Base-by-base conservation (phyloP, 2,888 invertebrate species). In the Deilephila elpenor region DNA sequence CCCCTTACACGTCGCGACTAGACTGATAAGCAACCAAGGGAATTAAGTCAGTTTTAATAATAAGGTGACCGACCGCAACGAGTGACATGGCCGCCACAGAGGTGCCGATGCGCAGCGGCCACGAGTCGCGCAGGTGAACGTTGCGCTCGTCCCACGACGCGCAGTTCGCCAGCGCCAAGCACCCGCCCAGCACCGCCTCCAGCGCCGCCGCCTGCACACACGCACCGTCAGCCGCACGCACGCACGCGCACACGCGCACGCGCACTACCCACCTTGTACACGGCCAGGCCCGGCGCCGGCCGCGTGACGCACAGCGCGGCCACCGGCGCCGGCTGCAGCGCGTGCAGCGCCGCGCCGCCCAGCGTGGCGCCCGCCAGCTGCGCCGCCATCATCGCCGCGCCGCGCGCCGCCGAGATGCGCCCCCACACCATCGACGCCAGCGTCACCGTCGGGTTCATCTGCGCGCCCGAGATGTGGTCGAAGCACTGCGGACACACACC, bases 381-480 rank as follows among this genome's bases (percentile, higher is more conserved):
- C 92, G 92, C 97, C 96, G 5, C 93, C 96, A 0, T 92, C 84
- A 71, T 96, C 79, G 96, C 96, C 56, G 60, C 96, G 83, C 3
- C 94, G 86, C 14, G 95, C 95, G 78, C 95, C 78, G 93, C 86
- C 51, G 91, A 84, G 75, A 96, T 86, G 74, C 95, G 88, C 11
- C 96, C 95, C 78, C 95, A 86, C 79, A 96, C 83, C 72, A 95
- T 94, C 29, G 97, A 96, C 34, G 96, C 96, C 71, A 97, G 89
- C 34, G 97, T 96, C 71, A 97, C 97, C 17, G 96, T 95, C 14
- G 97, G 97, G 91, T 97, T 97, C 77, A 97, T 82, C 87, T 97
- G 97, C 14, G 97, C 96, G 71, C 97, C 97, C 34, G 97, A 97
- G 29, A 97, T 93, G 88, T 97, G 97, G 64, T 97, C 97, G 80